Conservation (phyloP, 1,140 invertebrate genomes). For the Chymomyza costata region DNA sequence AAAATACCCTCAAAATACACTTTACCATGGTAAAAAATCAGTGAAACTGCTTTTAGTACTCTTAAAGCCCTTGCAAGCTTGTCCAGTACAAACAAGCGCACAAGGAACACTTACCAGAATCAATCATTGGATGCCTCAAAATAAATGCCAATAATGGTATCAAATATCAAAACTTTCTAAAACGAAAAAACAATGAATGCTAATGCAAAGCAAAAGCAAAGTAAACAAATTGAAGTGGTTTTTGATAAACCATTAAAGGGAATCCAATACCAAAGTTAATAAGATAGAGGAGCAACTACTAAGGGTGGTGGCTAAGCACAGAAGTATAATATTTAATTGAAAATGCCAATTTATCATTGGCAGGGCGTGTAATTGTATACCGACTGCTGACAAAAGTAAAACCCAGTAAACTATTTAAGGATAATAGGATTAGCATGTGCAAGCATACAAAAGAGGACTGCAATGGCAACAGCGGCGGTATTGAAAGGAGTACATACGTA, state of each 20-base stretch:
- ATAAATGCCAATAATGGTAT: slow-evolving; percentile 24
- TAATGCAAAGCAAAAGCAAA: slow-evolving; percentile 38
- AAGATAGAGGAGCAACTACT: slow-evolving; percentile 11
- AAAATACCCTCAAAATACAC: too few relatives aligned
- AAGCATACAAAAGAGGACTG: slow-evolving; percentile 6
- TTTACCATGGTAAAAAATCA: too few relatives aligned
- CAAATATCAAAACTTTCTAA: slow-evolving; percentile 26
- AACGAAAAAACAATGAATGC: slow-evolving; percentile 41
- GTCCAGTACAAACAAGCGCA: slow-evolving; percentile 8
- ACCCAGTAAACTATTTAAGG: slow-evolving; percentile 41
- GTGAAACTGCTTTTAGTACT: too few relatives aligned
- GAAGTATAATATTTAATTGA: slow-evolving; percentile 49
- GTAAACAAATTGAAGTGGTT: slow-evolving; percentile 69
- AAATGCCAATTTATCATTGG: slow-evolving; percentile 64
- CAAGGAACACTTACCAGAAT: slow-evolving; percentile 29
- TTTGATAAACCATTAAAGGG: slow-evolving; percentile 73
- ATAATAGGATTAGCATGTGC: slow-evolving; percentile 49
- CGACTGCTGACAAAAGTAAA: slow-evolving; percentile 27
- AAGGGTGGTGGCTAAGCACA: slow-evolving; percentile 3
- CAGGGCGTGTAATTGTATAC: slow-evolving; percentile 51
- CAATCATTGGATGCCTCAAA: slow-evolving; percentile 22
- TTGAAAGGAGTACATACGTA: slow-evolving; percentile 1
- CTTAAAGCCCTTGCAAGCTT: background rate
- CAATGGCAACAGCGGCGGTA: slow-evolving; percentile 32
- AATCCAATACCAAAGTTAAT: slow-evolving; percentile 56